A percentile compares a stretch with the other conserved stretches of the same genome.
Conservation (phyloP, 2,113 vertebrate genomes). For the Fulica atra region DNA sequence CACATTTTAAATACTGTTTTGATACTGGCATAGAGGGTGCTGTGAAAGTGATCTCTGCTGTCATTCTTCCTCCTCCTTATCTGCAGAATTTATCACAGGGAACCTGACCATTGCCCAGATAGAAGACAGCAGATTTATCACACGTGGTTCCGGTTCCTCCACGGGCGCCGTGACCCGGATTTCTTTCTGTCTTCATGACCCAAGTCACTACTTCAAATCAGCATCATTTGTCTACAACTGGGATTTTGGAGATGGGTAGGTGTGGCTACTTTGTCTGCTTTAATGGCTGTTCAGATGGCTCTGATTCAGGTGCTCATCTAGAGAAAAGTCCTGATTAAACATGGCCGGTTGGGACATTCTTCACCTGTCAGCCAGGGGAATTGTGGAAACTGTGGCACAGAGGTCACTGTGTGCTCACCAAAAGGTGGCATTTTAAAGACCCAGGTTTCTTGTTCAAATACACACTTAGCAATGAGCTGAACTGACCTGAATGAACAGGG, state of each 20-base stretch:
- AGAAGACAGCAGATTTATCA: conserved; percentile 71
- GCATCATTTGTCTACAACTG: conserved; percentile 84
- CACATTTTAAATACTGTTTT: background rate
- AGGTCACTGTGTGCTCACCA: background rate
- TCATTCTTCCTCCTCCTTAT: background rate
- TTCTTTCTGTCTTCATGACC: conserved; percentile 84
- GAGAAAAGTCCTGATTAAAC: background rate
- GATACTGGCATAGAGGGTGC: background rate
- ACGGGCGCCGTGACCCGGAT: conserved; percentile 70
- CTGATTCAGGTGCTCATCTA: background rate
- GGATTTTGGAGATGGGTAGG: conserved; percentile 88
- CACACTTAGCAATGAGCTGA: background rate
- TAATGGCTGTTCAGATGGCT: background rate
- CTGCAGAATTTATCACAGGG: conserved; percentile 82
- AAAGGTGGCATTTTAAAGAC: background rate
- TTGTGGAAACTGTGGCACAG: background rate
- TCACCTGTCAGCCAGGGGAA: background rate
- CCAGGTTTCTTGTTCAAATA: background rate
- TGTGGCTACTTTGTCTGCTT: background rate
- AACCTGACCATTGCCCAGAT: conserved; percentile 82
- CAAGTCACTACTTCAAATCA: conserved; percentile 75
- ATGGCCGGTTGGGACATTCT: background rate
- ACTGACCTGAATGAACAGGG: background rate
- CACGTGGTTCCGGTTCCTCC: conserved; percentile 73
- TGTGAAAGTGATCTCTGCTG: background rate